Base-by-base conservation (phyloP, 2,113 vertebrate species). In the Indri indri region DNA sequence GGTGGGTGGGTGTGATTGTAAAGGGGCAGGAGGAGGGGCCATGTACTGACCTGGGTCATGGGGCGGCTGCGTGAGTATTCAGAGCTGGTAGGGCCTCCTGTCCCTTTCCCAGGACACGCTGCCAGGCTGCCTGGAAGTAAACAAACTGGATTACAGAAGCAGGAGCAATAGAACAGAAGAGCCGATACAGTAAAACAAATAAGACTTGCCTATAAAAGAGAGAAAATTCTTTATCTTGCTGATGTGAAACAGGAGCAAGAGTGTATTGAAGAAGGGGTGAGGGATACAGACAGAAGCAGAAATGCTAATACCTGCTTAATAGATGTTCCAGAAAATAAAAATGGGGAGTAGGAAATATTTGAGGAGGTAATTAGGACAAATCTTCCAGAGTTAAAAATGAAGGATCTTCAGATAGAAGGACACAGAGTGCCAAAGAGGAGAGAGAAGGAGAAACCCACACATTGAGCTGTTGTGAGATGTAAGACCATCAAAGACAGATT, bases 1-100 rank as follows among this genome's bases (percentile, higher is more conserved):
- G 0, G 6, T 32, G 50, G 11, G 12, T 40, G 34, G 57, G 13
- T 25, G 37, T 57, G 27, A 6, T 8, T 1, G 0, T 63, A 4
- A 34, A 20, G 8, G 27, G 1, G 2, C 9, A 16, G 17, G 1
- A 17, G 6, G 50, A 34, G 32, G 32, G 11, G 7, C 34, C 32
- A 10, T n/a, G 22, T 40, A 17, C 54, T 42, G 57, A 32, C 57
- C 16, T 14, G 16, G 22, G 34, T 10, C 11, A 40, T 8, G 17
- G 40, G 73, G 23, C 6, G 17, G 6, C 40, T 22, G 3, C 22
- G 2, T 1, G n/a, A 63, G 32, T 16, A 7, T 34, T 14, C 5
- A 6, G 37, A 25, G 6, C 27, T 8, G 1, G 3, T 11, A 40
- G 7, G 34, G 10, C 40, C 54, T 27, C 70, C 65, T 59, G 86